Percentiles rank a stretch among this genome's conserved stretches.
Evolutionary conservation across 1,140 invertebrate species (phyloP).

Genomic region (Anastrepha obliqua): DNA sequence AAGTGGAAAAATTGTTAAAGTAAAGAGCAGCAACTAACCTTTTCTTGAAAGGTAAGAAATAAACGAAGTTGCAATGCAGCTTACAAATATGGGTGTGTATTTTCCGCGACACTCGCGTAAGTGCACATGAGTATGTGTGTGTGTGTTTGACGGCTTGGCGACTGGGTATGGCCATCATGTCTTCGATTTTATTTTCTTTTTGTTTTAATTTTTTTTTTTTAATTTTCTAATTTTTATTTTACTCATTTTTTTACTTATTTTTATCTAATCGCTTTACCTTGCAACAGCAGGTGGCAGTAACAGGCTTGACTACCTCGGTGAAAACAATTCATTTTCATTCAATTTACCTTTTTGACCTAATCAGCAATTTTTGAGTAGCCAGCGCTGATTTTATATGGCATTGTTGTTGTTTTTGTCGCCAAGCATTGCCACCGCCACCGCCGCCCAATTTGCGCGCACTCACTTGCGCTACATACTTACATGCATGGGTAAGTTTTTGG

Average conservation of each 20-base stretch:
- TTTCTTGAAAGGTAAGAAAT: neutral
- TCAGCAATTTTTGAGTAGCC: constrained; percentile 36
- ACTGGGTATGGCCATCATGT: neutral
- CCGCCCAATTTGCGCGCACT: constrained; percentile 17
- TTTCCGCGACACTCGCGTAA: neutral
- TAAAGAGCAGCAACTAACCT: no score
- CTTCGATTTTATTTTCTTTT: neutral
- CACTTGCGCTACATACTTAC: neutral
- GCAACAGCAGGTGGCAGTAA: constrained; percentile 36
- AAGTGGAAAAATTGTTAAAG: no score
- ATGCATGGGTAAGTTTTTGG: neutral
- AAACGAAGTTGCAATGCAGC: neutral
- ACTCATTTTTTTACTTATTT: neutral
- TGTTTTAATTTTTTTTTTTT: neutral
- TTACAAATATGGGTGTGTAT: constrained; percentile 10
- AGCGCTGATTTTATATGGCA: neutral
- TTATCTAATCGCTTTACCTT: no score
- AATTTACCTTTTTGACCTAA: constrained; percentile 53
- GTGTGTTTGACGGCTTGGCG: no score
- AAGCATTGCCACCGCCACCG: neutral
- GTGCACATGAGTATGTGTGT: neutral
- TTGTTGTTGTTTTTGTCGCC: neutral
- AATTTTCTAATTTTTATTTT: neutral
- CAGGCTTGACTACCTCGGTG: neutral
- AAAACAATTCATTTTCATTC: constrained; percentile 52